These are phyloP conservation scores for Calliphora vicina DNA, from an alignment of 1,140 invertebrate genomes.

Conservation along the genomic window DNA sequence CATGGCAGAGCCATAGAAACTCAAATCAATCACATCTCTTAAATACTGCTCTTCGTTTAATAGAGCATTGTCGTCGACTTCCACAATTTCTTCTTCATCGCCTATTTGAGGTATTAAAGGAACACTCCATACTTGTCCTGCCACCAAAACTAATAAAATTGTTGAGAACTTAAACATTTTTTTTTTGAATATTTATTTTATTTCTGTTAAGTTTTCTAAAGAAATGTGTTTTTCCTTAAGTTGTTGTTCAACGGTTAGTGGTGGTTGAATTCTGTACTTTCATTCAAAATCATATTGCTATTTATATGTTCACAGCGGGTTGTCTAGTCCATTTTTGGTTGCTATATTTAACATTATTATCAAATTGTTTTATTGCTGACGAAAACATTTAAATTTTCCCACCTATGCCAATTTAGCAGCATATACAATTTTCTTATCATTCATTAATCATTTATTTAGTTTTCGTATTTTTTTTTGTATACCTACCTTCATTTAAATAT, in stretches of 20 bases:
- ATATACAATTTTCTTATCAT: too few species aligned
- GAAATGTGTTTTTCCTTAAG: too few species aligned
- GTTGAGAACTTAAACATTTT: constrained; percentile 14
- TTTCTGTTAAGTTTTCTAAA: not conserved
- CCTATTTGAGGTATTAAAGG: constrained; percentile 4
- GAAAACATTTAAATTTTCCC: too few species aligned
- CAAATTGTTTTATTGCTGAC: too few species aligned
- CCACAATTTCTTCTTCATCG: not conserved
- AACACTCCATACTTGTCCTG: not conserved
- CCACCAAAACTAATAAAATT: not conserved
- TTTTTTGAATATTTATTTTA: not conserved
- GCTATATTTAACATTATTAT: not conserved
- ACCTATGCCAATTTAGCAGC: too few species aligned
- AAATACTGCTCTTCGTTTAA: constrained; percentile 38
- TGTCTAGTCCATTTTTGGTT: not conserved
- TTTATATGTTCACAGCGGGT: constrained; percentile 6
- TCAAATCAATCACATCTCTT: constrained; percentile 55
- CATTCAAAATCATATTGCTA: not conserved
- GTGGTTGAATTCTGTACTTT: not conserved
- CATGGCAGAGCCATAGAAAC: constrained; percentile 48
- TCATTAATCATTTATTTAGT: too few species aligned
- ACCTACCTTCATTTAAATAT: too few species aligned
- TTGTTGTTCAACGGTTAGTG: too few species aligned
- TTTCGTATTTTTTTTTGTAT: too few species aligned
- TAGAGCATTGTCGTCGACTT: not conserved